Base-by-base conservation (phyloP, 1,140 invertebrate species). In the Drosophila rufa region DNA sequence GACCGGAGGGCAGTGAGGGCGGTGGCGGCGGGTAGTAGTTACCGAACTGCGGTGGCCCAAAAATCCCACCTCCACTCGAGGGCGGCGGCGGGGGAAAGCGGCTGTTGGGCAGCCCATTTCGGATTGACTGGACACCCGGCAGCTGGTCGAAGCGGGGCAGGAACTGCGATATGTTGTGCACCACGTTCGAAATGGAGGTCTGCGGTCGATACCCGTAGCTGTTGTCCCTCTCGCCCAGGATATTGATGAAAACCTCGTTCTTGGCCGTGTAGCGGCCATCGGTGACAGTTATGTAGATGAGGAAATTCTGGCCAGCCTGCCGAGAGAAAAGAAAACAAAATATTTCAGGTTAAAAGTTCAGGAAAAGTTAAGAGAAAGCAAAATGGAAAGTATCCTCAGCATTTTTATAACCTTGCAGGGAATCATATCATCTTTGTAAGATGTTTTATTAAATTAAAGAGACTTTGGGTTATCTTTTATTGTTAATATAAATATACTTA, bases 181-280 rank as follows among this genome's bases (percentile, higher is more conserved):
- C 81, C n/a, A 91, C 81, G 48, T 84, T 84, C 30, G 82, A 92
- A 62, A 85, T 90, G 58, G 84, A 86, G 53, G 82, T 86, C 48
- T 75, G 87, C 5, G 75, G 47, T 22, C 81, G 79, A n/a, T 79
- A 73, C 7, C 73, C 80, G 2, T 69, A 75, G 19, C 59, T 92
- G 22, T 62, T 84, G 50, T 80, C 71, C 22, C 70, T 61, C 7
- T 91, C 82, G 38, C 93, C 93, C 9, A 94, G 68, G 27, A 96
- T 95, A 64, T 95, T 94, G 8, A 95, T 95, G 82, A 93, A 95
- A 11, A 96, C 95, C 92, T 96, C 96, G n/a, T 94, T 95, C 92
- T 96, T 97, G 4, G 95, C 94, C 19, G 94, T 94, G 8, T 95
- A 92, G 40, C 94, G 93, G 15, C 96, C 96, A 92, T 96, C 95